Evolutionary conservation across 2,797 vertebrate genomes (phyloP).

Genomic region (Acrossocheilus fasciatus): DNA sequence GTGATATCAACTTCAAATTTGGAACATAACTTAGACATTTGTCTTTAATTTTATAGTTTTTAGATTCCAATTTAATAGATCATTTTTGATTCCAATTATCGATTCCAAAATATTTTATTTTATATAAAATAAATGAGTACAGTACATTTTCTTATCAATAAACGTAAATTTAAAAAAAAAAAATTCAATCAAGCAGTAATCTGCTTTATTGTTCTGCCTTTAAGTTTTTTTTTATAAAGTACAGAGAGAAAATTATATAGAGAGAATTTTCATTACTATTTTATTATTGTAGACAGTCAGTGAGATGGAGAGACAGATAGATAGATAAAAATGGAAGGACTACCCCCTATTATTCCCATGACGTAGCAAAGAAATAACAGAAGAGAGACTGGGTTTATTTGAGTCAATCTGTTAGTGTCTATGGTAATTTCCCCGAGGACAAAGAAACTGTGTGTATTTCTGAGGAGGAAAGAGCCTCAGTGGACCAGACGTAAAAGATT

Average conservation of each 20-base stretch:
- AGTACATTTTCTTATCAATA: neutral
- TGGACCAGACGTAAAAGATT: neutral
- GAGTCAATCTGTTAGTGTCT: constrained; percentile 8
- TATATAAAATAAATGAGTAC: neutral
- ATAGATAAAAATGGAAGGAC: neutral
- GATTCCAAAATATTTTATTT: neutral
- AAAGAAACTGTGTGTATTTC: neutral
- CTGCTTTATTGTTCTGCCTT: neutral
- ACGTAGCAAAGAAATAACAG: neutral
- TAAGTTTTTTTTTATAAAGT: neutral
- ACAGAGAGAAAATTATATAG: neutral
- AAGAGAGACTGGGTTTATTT: neutral
- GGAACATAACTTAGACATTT: neutral
- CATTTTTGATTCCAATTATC: neutral
- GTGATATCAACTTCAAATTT: neutral
- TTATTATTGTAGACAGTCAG: neutral
- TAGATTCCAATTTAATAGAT: neutral
- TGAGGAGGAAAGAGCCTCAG: constrained; percentile 1
- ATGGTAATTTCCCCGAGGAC: constrained; percentile 35
- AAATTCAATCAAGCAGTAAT: neutral
- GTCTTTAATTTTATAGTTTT: neutral
- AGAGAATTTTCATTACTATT: neutral
- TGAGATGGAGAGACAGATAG: neutral
- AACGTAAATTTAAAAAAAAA: too few species aligned
- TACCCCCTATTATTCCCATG: neutral